These are phyloP conservation scores for Oreochromis tanganicae DNA, from an alignment of 2,113 vertebrate species.

Conservation along the genomic window DNA sequence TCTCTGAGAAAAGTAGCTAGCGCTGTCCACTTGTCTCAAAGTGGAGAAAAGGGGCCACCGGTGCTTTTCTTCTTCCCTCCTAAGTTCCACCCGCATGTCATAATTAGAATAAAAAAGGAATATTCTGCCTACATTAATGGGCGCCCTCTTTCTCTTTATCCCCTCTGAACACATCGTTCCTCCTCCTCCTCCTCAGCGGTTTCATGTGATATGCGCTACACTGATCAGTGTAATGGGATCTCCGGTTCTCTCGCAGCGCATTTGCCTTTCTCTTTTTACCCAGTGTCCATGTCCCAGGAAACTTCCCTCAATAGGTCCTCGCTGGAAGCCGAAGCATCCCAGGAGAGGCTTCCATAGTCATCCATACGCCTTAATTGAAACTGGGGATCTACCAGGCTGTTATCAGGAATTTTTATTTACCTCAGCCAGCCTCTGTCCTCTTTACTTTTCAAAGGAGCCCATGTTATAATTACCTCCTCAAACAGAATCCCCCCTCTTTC, in stretches of 20 bases:
- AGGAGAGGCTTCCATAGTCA: slow-evolving; percentile 16
- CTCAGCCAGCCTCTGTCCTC: slow-evolving; percentile 16
- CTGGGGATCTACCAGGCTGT: slow-evolving; percentile 29
- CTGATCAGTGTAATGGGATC: slow-evolving; percentile 50
- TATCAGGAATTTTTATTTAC: slow-evolving; percentile 57
- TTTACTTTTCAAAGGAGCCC: slow-evolving; percentile 44
- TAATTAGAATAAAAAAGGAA: slow-evolving; percentile 63
- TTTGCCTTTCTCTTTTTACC: slow-evolving; percentile 60
- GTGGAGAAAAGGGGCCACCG: slow-evolving; percentile 5
- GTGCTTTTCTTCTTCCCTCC: slow-evolving; percentile 1
- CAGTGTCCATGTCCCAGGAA: slow-evolving; percentile 11
- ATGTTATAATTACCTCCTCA: slow-evolving; percentile 70
- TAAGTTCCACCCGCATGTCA: slow-evolving; percentile 15
- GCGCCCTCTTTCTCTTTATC: background rate
- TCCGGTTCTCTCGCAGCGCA: slow-evolving; percentile 43
- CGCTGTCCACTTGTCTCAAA: slow-evolving; percentile 1
- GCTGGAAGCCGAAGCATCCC: background rate
- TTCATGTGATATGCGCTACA: slow-evolving; percentile 20
- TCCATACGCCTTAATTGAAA: slow-evolving; percentile 49
- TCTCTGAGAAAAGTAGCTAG: background rate
- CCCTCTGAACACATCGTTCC: background rate
- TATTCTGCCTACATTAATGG: slow-evolving; percentile 57
- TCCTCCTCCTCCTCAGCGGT: background rate
- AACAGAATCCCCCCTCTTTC: slow-evolving; percentile 51
- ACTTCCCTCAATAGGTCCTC: slow-evolving; percentile 25